Conservation (phyloP, 2,113 vertebrate genomes). For the Synodontis membranacea region DNA sequence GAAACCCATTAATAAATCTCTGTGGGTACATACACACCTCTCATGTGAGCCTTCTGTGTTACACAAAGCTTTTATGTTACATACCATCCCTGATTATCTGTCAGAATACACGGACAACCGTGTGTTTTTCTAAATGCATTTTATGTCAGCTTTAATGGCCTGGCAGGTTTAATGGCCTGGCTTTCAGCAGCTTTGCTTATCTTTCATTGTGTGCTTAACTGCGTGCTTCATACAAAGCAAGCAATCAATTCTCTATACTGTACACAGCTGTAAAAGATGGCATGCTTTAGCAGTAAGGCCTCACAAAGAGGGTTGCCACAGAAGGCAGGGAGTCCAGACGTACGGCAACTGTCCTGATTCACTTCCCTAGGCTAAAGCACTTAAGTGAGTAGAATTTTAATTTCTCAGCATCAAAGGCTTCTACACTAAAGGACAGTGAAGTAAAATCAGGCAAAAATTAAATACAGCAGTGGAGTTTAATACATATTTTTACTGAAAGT, state of each 20-base stretch:
- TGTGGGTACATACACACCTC: neutral
- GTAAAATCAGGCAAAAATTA: neutral
- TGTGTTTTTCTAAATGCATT: slow-evolving; percentile 23
- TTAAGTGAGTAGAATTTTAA: neutral
- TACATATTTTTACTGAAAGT: neutral
- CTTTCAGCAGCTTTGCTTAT: slow-evolving; percentile 22
- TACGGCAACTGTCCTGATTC: neutral
- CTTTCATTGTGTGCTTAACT: slow-evolving; percentile 4
- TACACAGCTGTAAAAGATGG: slow-evolving; percentile 21
- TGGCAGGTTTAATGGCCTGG: slow-evolving; percentile 24
- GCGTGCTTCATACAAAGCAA: slow-evolving; percentile 5
- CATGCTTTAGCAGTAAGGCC: neutral
- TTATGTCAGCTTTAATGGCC: slow-evolving; percentile 27
- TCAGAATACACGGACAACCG: neutral
- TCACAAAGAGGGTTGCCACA: neutral
- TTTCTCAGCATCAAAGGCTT: neutral
- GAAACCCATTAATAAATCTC: slow-evolving; percentile 20
- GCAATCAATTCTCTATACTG: neutral
- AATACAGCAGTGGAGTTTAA: neutral
- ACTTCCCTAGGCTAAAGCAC: neutral
- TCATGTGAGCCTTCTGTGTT: slow-evolving; percentile 15
- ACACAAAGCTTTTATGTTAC: slow-evolving; percentile 18
- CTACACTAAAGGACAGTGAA: neutral
- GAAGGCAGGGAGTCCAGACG: neutral
- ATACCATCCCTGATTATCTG: slow-evolving; percentile 12